These are phyloP conservation scores for Clunio marinus DNA, from an alignment of 2,888 invertebrate genomes.

Conservation along the genomic window DNA sequence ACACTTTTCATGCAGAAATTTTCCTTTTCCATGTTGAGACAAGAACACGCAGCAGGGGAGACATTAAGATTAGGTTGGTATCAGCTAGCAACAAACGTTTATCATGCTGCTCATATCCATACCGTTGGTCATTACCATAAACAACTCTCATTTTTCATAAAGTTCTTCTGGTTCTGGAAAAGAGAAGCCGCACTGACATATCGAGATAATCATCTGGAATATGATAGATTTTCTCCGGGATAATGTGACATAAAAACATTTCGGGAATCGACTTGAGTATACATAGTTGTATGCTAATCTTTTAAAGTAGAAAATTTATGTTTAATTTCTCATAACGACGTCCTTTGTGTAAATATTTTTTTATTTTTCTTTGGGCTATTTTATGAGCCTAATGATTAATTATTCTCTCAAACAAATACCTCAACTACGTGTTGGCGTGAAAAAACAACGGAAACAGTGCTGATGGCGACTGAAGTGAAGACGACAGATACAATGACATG, in stretches of 20 bases:
- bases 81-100: constrained; percentile 7
- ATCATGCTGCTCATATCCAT: constrained; percentile 9
- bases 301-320: no score
- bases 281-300: no score
- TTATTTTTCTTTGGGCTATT: no score
- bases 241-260: no score
- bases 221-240: constrained; percentile 45
- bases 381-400: neutral
- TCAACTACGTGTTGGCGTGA: constrained; percentile 53
- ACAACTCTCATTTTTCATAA: constrained; percentile 12
- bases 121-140: constrained; percentile 7
- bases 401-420: constrained; percentile 41
- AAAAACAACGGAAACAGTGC: constrained; percentile 55
- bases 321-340: no score
- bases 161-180: constrained; percentile 40
- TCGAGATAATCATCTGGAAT: constrained; percentile 42
- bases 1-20: no score
- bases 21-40: neutral
- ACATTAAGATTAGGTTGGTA: neutral
- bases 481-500: no score
- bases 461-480: constrained; percentile 49
- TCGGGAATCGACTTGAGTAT: no score
- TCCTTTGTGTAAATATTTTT: no score
- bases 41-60: neutral
- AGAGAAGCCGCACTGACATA: constrained; percentile 40